phyloP scores from a whole-genome alignment of 2,113 vertebrate species.

The Heterocephalus glaber region DNA sequence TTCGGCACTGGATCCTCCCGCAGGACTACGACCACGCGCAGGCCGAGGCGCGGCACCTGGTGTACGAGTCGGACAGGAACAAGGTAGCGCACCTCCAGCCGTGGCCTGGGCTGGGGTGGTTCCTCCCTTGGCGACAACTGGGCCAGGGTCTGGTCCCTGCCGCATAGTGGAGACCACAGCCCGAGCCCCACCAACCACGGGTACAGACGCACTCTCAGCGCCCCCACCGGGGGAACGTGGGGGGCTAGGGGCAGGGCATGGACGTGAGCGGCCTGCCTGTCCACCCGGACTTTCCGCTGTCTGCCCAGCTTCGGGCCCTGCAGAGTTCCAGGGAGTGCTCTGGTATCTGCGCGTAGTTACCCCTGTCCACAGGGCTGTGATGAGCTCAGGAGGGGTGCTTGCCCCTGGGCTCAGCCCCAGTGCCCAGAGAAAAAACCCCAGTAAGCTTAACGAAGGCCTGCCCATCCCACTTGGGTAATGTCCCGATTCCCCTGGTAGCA shows the following conservation, averaged over 20 bases:
- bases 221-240: no score
- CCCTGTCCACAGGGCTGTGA: no score
- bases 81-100: slow-evolving; percentile 86
- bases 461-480: neutral
- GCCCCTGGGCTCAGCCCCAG: neutral
- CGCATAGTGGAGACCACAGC: neutral
- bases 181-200: no score
- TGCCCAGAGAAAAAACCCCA: neutral
- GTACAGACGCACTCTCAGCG: no score
- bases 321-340: no score
- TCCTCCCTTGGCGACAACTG: neutral
- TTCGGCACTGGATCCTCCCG: slow-evolving; percentile 97
- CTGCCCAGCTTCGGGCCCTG: no score
- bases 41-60: slow-evolving; percentile 96
- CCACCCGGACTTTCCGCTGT: no score
- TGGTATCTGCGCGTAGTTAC: no score
- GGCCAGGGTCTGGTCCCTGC: neutral
- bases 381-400: neutral
- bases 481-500: neutral
- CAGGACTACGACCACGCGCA: slow-evolving; percentile 97
- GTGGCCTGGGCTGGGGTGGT: neutral
- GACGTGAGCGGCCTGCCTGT: no score
- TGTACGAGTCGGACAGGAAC: slow-evolving; percentile 95
- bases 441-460: neutral
- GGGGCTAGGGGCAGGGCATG: no score